A percentile compares a stretch with the other conserved stretches of the same genome.
Evolutionary conservation across 30 jellyfish, hydroid and myxozoan genomes (phyloP).

Genomic region (Hydractinia echinata): DNA sequence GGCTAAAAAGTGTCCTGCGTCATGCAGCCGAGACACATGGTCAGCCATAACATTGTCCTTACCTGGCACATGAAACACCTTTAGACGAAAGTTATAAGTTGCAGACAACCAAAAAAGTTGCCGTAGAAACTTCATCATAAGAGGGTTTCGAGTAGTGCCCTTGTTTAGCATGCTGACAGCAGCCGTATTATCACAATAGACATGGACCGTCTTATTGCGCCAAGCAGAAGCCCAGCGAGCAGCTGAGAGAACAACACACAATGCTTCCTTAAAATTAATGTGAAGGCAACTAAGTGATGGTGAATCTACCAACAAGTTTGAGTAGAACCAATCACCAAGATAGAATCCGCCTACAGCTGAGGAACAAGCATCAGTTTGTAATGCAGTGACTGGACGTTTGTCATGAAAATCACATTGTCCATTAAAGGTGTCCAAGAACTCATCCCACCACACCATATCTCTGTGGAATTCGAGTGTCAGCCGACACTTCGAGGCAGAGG

Average conservation of each 20-base stretch:
- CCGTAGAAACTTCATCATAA: slow-evolving; percentile 17
- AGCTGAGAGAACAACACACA: slow-evolving; percentile 13
- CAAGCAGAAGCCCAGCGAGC: slow-evolving; percentile 30
- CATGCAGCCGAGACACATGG: slow-evolving; percentile 12
- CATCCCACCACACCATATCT: not conserved
- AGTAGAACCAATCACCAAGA: not conserved
- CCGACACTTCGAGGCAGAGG: not conserved
- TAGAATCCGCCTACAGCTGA: not conserved
- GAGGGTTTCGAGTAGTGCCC: slow-evolving; percentile 10
- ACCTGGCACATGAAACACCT: slow-evolving; percentile 7
- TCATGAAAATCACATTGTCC: slow-evolving; percentile 1
- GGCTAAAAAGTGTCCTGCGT: not conserved
- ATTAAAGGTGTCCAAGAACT: not conserved
- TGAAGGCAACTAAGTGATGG: not conserved
- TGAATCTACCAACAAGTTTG: not conserved
- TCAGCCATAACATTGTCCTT: slow-evolving; percentile 16
- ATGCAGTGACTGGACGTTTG: not conserved
- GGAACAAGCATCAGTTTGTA: slow-evolving; percentile 2
- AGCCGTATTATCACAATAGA: slow-evolving; percentile 22
- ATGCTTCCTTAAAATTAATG: slow-evolving; percentile 18
- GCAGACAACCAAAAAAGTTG: slow-evolving; percentile 25
- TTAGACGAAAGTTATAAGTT: slow-evolving; percentile 18
- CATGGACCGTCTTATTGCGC: slow-evolving; percentile 4
- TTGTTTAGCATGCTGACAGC: slow-evolving; percentile 26
- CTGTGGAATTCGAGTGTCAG: slow-evolving; percentile 5